A percentile compares a stretch with the other conserved stretches of the same genome.
phyloP scores from a whole-genome alignment of 2,113 vertebrate species.

The Lipophrys pholis region DNA sequence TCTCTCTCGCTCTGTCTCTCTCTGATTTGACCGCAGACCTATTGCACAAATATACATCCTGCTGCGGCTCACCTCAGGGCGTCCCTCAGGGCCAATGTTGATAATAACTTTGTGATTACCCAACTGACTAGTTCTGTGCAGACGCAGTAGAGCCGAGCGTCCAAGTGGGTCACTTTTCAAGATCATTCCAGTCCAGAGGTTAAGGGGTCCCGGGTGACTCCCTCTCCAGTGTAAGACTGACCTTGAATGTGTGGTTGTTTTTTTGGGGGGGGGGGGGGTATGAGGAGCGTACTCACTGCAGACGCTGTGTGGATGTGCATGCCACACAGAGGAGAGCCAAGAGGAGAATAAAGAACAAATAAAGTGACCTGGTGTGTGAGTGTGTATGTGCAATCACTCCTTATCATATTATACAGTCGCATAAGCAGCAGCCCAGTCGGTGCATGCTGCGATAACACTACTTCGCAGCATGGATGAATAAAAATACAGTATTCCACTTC shows the following conservation, averaged over 20 bases:
- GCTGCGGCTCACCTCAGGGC: slow-evolving; percentile 8
- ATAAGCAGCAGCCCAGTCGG: background rate
- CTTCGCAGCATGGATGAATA: slow-evolving; percentile 17
- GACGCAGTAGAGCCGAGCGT: background rate
- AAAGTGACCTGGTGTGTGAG: background rate
- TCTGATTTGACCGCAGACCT: slow-evolving; percentile 1
- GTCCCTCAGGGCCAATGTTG: background rate
- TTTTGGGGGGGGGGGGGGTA: background rate
- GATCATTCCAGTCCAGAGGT: slow-evolving; percentile 24
- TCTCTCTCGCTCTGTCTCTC: background rate
- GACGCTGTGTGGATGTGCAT: background rate
- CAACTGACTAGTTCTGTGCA: slow-evolving; percentile 32
- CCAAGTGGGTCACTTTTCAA: slow-evolving; percentile 54
- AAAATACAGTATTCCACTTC: slow-evolving; percentile 12
- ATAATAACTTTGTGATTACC: slow-evolving; percentile 32
- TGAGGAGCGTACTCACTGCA: background rate
- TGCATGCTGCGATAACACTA: slow-evolving; percentile 7
- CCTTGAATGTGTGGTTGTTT: slow-evolving; percentile 38
- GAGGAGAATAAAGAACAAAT: slow-evolving; percentile 9
- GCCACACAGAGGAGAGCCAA: background rate
- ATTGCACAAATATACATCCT: slow-evolving; percentile 31
- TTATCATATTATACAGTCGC: background rate
- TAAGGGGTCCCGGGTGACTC: slow-evolving; percentile 37
- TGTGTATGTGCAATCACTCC: background rate
- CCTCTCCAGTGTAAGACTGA: slow-evolving; percentile 39